Evolutionary conservation across 2,888 invertebrate species (phyloP), one percentile per base, ranked within the genome.

Genomic region (Malachius bipustulatus): DNA sequence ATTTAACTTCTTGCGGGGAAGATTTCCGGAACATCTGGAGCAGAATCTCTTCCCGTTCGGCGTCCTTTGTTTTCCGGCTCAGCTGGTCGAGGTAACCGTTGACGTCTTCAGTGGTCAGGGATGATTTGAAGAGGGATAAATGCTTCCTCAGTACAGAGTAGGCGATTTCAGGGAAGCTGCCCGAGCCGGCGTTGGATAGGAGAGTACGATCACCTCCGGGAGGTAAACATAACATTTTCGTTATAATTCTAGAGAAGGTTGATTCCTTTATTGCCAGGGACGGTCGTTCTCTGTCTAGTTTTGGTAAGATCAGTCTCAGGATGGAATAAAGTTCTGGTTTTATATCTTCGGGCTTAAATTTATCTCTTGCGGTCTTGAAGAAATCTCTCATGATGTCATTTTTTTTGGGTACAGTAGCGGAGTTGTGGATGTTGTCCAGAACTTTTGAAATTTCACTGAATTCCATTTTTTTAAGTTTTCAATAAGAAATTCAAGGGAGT

Each of bases 181-280:
- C 75, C 49, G 60, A 69, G 49, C 51, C 65, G 51, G 60, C 50
- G 14, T 68, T 56, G 12, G 74, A 56, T 40, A 69, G 65, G 31
- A 64, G 54, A 56, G 72, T 72, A 33, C 62, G 57, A 52, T 77
- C 73, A 29, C 75, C 70, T 47, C 76, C 75, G 3, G 44, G 34
- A 9, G 77, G 73, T 29, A 94, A 63, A 38, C 80, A 76, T 32
- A 91, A 65, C 32, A 87, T 76, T 49, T 75, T 73, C n/a, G 83
- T 76, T 39, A 88, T 73, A 19, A 81, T 57, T 46, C 69, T 72
- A 0, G 80, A 82, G 38, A 94, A 67, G 44, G 75, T 74, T 19
- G 71, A 67, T 61, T 84, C 81, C 63, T 88, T 85, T 40, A 94
- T 67, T 12, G 89, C 85, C 61, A 89, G 89, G 0, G 87, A 72